Evolutionary conservation across 1,140 invertebrate species (phyloP), one percentile per base, ranked within the genome.

Genomic region (Whitmania pigra): DNA sequence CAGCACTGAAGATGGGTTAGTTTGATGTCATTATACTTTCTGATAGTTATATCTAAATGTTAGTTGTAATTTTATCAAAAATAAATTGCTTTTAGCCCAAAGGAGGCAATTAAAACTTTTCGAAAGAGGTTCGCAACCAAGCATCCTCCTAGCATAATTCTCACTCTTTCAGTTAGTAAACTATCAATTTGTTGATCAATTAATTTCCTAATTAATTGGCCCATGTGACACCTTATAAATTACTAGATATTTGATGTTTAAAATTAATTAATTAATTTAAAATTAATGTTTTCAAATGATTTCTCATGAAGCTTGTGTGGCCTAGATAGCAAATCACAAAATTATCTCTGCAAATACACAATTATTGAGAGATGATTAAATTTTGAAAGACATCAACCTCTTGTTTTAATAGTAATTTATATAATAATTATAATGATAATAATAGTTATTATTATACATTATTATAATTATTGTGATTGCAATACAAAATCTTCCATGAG

Each of bases 41-140:
- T 25, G 22, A 22, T 13, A 63, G 6, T 63, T 63, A 13, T 20
- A 63, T 63, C 22, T 11, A 63, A 25, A 11, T 63, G 22, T 63
- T 63, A 20, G 57, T 15, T n/a, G 11, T 13, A 25, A 63, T 63
- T 63, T 22, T 25, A 63, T 25, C 3, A 20, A 63, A 11, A 13
- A 63, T 2, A 22, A 15, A 13, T 63, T 25, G 55, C 67, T 73
- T 81, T 72, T 74, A 86, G 84, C 27, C 90, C 94, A 15, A 91
- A 92, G 83, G 94, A 99, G 86, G 95, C 94, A 22, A 88, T 97
- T 74, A 91, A 93, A 82, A 95, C 95, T 15, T 95, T 99, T 75
- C 87, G 90, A 76, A 96, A 95, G 80, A 86, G 92, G 74, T 83
- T 99, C n/a, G 88, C 91, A 90, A 80, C 80, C 4, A 97, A 87